These are phyloP conservation scores for Pogonocichla stellata DNA, from an alignment of 2,113 vertebrate species.

Conservation along the genomic window DNA sequence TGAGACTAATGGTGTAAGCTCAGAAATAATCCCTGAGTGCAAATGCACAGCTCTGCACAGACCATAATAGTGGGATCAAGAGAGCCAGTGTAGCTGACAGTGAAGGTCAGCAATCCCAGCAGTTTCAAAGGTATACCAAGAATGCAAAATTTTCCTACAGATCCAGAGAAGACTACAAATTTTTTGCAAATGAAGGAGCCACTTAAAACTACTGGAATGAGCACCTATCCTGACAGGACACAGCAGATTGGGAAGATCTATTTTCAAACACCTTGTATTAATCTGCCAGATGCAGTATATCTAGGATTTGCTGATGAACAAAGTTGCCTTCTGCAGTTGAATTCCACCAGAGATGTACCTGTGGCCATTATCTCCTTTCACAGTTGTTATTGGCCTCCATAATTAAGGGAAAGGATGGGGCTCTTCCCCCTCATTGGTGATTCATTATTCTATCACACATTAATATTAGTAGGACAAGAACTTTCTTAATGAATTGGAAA, in stretches of 20 bases:
- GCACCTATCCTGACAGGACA: neutral
- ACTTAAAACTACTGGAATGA: neutral
- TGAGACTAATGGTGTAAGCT: neutral
- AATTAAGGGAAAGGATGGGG: neutral
- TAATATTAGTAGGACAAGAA: neutral
- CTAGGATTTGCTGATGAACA: neutral
- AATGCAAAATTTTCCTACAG: neutral
- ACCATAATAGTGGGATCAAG: neutral
- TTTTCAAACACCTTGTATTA: neutral
- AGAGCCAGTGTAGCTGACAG: neutral
- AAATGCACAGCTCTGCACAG: neutral
- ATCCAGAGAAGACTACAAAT: neutral
- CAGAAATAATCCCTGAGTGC: neutral
- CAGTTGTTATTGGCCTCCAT: neutral
- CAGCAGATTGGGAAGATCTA: neutral
- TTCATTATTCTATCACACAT: neutral
- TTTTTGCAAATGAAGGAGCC: neutral
- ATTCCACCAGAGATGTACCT: neutral
- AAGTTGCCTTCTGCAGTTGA: neutral
- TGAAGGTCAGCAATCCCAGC: neutral
- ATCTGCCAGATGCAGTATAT: neutral
- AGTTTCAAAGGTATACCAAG: neutral
- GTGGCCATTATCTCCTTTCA: neutral
- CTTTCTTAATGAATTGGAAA: neutral
- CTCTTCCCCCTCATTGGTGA: neutral